Base-by-base conservation (phyloP, 2,797 vertebrate species). In the Tragelaphus oryx region DNA sequence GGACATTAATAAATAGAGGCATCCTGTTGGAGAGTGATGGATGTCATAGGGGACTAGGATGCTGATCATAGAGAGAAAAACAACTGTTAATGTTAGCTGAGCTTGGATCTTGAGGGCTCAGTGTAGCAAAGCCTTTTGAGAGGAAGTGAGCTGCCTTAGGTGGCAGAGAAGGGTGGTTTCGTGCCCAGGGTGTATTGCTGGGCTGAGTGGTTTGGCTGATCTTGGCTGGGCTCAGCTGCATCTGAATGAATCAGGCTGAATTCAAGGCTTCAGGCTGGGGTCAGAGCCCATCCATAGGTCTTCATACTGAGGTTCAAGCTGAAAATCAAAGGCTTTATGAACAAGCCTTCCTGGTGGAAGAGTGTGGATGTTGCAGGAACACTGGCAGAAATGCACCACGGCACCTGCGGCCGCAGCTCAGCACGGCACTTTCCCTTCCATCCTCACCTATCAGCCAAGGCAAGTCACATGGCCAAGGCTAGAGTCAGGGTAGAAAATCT, bases 181-280 rank as follows among this genome's bases (percentile, higher is more conserved):
- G 4, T 48, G n/a, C 22, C 57, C 18, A 5, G 3, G 0, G 2
- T 2, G 33, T 30, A 18, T 55, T 30, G 12, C 24, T 30, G 1
- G 26, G 28, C 65, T 80, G 44, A 68, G 33, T 26, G 24, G 16
- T 8, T 26, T 22, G 78, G 44, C 55, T 50, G 55, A 17, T 80
- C 46, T 12, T 37, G 81, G 60, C 50, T 59, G 59, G 33, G 37
- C 30, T 62, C 81, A 8, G 44, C 50, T 10, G 26, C 8, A 9
- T 84, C 62, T 16, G n/a, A 30, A 14, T 26, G 78, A 57, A 46
- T 50, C 54, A 18, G 59, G 12, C 44, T 71, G 76, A 91, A 33
- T 18, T 0, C 3, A 6, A 12, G 30, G 74, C 79, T 44, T 20
- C 41, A 30, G 60, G 17, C 6, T 52, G 55, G 24, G 1, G 26